These are phyloP conservation scores for Drosophila subquinaria DNA, from an alignment of 2,888 invertebrate species.

Conservation along the genomic window DNA sequence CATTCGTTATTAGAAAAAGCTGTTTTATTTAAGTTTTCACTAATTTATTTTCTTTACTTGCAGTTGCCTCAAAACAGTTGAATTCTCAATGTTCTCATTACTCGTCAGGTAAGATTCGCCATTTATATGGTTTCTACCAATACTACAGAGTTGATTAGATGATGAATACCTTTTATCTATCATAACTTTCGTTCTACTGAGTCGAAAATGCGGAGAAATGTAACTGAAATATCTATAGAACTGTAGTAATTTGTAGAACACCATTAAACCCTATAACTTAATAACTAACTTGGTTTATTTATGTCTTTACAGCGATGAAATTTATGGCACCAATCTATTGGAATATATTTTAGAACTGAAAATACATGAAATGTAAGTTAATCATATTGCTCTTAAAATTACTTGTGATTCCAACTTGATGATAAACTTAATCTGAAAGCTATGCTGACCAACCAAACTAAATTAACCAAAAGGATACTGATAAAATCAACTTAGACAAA, in stretches of 20 bases:
- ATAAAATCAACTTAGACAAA: conserved; percentile 12
- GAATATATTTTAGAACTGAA: neutral
- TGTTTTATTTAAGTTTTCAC: neutral
- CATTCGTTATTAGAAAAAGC: neutral
- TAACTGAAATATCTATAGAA: conserved; percentile 45
- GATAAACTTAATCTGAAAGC: conserved; percentile 59
- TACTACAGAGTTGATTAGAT: conserved; percentile 22
- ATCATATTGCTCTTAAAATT: neutral
- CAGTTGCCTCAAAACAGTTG: conserved; percentile 14
- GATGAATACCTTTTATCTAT: conserved; percentile 67
- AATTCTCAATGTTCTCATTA: neutral
- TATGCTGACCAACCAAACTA: conserved; percentile 60
- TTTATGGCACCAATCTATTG: neutral
- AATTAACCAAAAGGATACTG: conserved; percentile 75
- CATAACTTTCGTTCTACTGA: conserved; percentile 79
- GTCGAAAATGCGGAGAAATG: conserved; percentile 66
- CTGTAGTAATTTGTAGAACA: neutral
- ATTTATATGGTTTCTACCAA: neutral
- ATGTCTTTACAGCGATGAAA: neutral
- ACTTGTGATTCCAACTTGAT: conserved; percentile 40
- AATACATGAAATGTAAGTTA: conserved; percentile 10
- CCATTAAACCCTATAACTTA: too few relatives aligned
- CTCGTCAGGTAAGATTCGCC: conserved; percentile 13
- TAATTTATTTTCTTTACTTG: conserved; percentile 29
- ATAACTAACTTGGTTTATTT: neutral